Percentiles rank a stretch among this genome's conserved stretches.
Evolutionary conservation across 2,797 vertebrate genomes (phyloP).

Genomic region (Mus spretus): DNA sequence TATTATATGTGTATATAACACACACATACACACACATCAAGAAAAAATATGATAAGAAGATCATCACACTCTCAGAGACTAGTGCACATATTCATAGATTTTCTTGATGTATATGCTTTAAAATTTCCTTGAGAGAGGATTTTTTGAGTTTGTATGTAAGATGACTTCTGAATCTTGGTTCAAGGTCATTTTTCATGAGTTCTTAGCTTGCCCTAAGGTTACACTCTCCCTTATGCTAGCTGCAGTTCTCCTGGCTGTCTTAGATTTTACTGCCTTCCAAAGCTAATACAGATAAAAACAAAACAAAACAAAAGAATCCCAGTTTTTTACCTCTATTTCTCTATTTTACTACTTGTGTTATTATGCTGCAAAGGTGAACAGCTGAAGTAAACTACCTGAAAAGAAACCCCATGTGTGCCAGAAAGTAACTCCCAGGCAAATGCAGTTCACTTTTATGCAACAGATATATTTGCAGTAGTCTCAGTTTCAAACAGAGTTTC

Average conservation of each 20-base stretch:
- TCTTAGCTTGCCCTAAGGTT: not conserved
- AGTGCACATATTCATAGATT: not conserved
- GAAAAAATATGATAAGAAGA: slow-evolving; percentile 9
- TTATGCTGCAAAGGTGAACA: slow-evolving; percentile 31
- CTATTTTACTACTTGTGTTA: slow-evolving; percentile 35
- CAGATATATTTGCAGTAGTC: slow-evolving; percentile 68
- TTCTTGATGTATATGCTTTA: slow-evolving; percentile 43
- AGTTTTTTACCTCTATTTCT: not conserved
- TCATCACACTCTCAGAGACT: not conserved
- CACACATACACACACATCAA: not conserved
- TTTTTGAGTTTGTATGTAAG: slow-evolving; percentile 26
- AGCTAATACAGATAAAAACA: not conserved
- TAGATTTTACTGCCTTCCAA: not conserved
- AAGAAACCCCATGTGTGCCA: not conserved
- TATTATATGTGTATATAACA: no score
- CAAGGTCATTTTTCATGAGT: not conserved
- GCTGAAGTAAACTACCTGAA: slow-evolving; percentile 20
- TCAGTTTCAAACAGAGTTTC: slow-evolving; percentile 74
- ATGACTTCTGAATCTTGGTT: not conserved
- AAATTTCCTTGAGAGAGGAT: not conserved
- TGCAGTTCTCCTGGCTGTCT: not conserved
- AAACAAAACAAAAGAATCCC: not conserved
- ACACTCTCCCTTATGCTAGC: not conserved
- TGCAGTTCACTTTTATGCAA: slow-evolving; percentile 58
- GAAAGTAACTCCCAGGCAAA: slow-evolving; percentile 53